Base-by-base conservation (phyloP, 1,140 invertebrate species). In the Diachasmimorpha longicaudata region DNA sequence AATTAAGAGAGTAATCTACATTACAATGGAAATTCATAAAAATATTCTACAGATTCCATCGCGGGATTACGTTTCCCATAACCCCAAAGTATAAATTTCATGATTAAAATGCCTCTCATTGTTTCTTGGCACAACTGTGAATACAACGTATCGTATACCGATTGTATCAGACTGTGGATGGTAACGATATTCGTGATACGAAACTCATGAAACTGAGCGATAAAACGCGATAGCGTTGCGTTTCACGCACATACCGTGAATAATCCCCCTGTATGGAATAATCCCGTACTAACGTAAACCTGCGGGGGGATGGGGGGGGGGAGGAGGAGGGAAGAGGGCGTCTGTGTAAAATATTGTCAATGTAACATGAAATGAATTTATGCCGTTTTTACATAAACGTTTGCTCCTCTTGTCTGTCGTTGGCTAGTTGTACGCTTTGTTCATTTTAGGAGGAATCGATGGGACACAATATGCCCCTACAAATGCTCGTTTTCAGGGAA, bases 241-340 rank as follows among this genome's bases (percentile, higher is more conserved):
- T 76, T 77, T 77, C 77, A 79, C 77, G 77, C 77, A 78, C 78
- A 71, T 21, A 48, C 58, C 78, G 73, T 69, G 74, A 78, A 78
- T 74, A 79, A 55, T 55, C 48, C 48, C 48, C 19, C n/a, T 16
- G 48, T 55, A 55, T 55, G 39, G 39, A 42, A 42, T 42, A 42
- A 42, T 42, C 39, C 39, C 39, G 31, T 42, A 10, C 3, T 42
- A 42, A 55, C 48, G 48, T 55, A 55, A 55, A 55, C n/a, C 39
- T 31, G 31, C n/a, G n/a, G n/a, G n/a, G 31, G 31, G 6, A 6
- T 31, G 31, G 31, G 31, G 31, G 31, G 31, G 6, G 31, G 31
- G 31, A 6, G 2, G 31, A 6, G 31, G 31, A 6, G 31, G 6
- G 31, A 6, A 6, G 31, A 2, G 6, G 4, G 11, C 13, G 39